A percentile compares a stretch with the other conserved stretches of the same genome.
phyloP scores from a whole-genome alignment of 2,888 invertebrate genomes.

The Sturmia bella region DNA sequence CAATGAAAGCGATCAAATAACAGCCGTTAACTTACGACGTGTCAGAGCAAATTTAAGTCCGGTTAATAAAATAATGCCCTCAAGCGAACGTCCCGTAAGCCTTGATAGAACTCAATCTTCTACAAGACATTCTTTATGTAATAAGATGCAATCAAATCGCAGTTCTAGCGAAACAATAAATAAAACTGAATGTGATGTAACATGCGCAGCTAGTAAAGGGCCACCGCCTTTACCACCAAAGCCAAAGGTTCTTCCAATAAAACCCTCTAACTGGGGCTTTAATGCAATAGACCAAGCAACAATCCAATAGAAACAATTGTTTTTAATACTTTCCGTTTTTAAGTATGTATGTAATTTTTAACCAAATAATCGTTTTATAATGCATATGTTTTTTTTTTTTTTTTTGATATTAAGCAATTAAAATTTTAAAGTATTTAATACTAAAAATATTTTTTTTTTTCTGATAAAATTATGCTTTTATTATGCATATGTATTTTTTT shows the following conservation, averaged over 20 bases:
- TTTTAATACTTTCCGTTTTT: slow-evolving; percentile 11
- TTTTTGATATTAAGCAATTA: slow-evolving; percentile 38
- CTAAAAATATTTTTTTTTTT: neutral
- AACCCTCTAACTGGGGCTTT: slow-evolving; percentile 84
- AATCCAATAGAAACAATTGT: slow-evolving; percentile 38
- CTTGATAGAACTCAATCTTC: slow-evolving; percentile 79
- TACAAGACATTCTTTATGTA: slow-evolving; percentile 75
- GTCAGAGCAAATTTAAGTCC: slow-evolving; percentile 79
- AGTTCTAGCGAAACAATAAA: slow-evolving; percentile 46
- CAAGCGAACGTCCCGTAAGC: slow-evolving; percentile 38
- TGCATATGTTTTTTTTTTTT: slow-evolving; percentile 40
- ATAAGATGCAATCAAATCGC: slow-evolving; percentile 40
- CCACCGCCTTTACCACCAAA: slow-evolving; percentile 90
- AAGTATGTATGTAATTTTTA: slow-evolving; percentile 28
- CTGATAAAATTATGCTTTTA: too few species aligned
- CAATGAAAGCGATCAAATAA: slow-evolving; percentile 83
- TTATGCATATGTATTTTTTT: too few species aligned
- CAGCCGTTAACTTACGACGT: slow-evolving; percentile 80
- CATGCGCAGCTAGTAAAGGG: slow-evolving; percentile 75
- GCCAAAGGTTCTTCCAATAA: slow-evolving; percentile 87
- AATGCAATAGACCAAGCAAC: slow-evolving; percentile 61
- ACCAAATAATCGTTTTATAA: slow-evolving; percentile 50
- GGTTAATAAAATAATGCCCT: slow-evolving; percentile 73
- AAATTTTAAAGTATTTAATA: slow-evolving; percentile 47
- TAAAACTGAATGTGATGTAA: slow-evolving; percentile 45